These are phyloP conservation scores for Hyles vespertilio DNA, from an alignment of 1,140 invertebrate genomes.

Conservation along the genomic window DNA sequence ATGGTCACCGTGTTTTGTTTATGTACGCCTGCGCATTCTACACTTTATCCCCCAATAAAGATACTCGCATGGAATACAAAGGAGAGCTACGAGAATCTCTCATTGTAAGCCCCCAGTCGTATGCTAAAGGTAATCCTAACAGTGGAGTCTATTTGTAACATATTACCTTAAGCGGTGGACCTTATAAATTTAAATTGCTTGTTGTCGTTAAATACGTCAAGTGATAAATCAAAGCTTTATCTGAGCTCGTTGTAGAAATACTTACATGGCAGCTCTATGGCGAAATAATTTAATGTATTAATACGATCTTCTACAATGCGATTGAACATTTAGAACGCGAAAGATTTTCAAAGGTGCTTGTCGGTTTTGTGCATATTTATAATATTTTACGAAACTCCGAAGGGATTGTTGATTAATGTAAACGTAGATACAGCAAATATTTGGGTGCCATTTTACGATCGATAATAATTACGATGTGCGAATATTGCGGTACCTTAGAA, in stretches of 20 bases:
- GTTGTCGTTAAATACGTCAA: slow-evolving; percentile 69
- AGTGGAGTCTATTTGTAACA: slow-evolving; percentile 65
- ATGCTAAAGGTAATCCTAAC: slow-evolving; percentile 50
- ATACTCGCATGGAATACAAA: slow-evolving; percentile 46
- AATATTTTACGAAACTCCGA: too few relatives aligned
- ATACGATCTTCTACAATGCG: slow-evolving; percentile 47
- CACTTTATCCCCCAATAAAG: slow-evolving; percentile 29
- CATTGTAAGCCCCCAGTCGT: slow-evolving; percentile 33
- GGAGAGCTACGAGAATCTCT: slow-evolving; percentile 33
- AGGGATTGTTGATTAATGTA: too few relatives aligned
- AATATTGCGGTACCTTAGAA: slow-evolving; percentile 73
- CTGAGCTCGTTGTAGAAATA: slow-evolving; percentile 49
- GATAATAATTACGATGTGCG: slow-evolving; percentile 75
- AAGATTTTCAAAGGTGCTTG: too few relatives aligned
- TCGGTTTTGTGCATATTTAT: too few relatives aligned
- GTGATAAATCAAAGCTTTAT: slow-evolving; percentile 70
- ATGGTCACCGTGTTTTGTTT: slow-evolving; percentile 24
- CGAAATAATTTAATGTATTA: slow-evolving; percentile 68
- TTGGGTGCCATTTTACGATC: slow-evolving; percentile 42
- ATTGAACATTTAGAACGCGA: slow-evolving; percentile 8
- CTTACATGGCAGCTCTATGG: slow-evolving; percentile 52
- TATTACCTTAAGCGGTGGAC: slow-evolving; percentile 45
- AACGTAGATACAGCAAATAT: slow-evolving; percentile 3
- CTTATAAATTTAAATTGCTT: slow-evolving; percentile 72
- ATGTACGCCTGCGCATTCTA: slow-evolving; percentile 19